A percentile compares a stretch with the other conserved stretches of the same genome.
Evolutionary conservation across 1,140 invertebrate species (phyloP).

Genomic region (Drosophila arizonae): DNA sequence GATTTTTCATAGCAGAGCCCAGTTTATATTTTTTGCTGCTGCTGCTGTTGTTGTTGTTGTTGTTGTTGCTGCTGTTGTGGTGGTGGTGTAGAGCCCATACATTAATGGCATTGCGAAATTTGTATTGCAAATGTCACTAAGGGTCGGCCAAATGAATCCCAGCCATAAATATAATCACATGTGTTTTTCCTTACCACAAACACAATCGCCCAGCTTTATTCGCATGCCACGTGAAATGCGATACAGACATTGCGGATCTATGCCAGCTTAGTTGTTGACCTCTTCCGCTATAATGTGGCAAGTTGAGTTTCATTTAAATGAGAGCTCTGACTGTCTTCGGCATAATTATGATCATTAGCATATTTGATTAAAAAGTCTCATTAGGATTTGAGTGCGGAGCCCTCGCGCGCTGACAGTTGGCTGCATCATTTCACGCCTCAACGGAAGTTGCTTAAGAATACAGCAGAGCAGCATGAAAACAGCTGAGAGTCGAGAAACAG

Average conservation of each 20-base stretch:
- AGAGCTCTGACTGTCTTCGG: constrained; percentile 45
- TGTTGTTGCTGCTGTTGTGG: not conserved
- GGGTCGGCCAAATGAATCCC: constrained; percentile 25
- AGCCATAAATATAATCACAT: constrained; percentile 55
- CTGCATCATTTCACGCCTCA: constrained; percentile 63
- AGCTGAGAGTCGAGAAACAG: constrained; percentile 35
- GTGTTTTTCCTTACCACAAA: constrained; percentile 28
- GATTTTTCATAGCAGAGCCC: constrained; percentile 73
- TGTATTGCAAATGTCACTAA: constrained; percentile 71
- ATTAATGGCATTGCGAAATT: constrained; percentile 72
- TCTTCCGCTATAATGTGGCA: too few species aligned
- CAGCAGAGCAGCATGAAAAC: constrained; percentile 52
- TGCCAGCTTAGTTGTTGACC: too few species aligned
- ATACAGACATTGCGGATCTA: not conserved
- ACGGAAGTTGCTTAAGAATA: constrained; percentile 64
- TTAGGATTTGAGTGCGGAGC: constrained; percentile 46
- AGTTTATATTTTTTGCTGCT: constrained; percentile 47
- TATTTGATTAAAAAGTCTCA: constrained; percentile 81
- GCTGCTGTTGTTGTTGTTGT: too few species aligned
- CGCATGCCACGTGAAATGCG: not conserved
- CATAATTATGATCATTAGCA: constrained; percentile 71
- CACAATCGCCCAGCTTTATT: constrained; percentile 13
- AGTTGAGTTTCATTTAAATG: constrained; percentile 55
- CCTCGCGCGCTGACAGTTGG: constrained; percentile 16
- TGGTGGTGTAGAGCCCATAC: constrained; percentile 37